phyloP scores from a whole-genome alignment of 1,140 invertebrate genomes.

The Probaryconus sp. region DNA sequence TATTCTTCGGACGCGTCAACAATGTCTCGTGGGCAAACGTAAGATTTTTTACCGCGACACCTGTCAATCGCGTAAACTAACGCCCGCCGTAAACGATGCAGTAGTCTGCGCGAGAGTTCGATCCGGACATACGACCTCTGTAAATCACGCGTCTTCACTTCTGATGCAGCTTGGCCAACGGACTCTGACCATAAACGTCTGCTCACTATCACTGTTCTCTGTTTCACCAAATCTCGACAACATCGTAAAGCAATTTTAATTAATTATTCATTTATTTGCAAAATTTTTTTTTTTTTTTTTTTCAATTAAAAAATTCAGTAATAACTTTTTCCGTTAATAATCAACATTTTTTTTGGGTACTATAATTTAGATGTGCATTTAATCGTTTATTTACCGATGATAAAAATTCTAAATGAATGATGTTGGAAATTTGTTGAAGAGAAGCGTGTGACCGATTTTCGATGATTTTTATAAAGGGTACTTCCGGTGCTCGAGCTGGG shows the following conservation, averaged over 20 bases:
- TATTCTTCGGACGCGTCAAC: slow-evolving; percentile 15
- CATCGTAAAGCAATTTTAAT: too few species aligned
- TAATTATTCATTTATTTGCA: too few species aligned
- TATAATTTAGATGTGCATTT: too few species aligned
- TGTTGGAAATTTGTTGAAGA: too few species aligned
- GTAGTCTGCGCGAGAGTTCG: slow-evolving; percentile 44
- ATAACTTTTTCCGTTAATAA: too few species aligned
- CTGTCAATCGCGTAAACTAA: slow-evolving; percentile 63
- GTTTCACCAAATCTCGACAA: background rate
- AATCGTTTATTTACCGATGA: too few species aligned
- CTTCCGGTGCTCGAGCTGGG: slow-evolving; percentile 28
- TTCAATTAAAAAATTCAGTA: too few species aligned
- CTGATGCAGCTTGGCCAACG: slow-evolving; percentile 58
- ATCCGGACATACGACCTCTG: slow-evolving; percentile 58
- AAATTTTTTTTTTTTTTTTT: background rate
- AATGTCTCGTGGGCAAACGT: slow-evolving; percentile 20
- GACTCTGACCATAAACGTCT: slow-evolving; percentile 67
- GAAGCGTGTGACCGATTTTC: slow-evolving; percentile 5
- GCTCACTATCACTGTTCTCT: slow-evolving; percentile 53
- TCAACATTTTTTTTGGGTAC: too few species aligned
- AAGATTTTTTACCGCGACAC: slow-evolving; percentile 42
- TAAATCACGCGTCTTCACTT: slow-evolving; percentile 69
- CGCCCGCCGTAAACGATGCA: slow-evolving; percentile 52
- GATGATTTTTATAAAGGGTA: slow-evolving; percentile 18
- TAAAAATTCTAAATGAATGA: too few species aligned